Evolutionary conservation across 2,113 vertebrate species (phyloP), one percentile per base, ranked within the genome.

Genomic region (Anguilla japonica): DNA sequence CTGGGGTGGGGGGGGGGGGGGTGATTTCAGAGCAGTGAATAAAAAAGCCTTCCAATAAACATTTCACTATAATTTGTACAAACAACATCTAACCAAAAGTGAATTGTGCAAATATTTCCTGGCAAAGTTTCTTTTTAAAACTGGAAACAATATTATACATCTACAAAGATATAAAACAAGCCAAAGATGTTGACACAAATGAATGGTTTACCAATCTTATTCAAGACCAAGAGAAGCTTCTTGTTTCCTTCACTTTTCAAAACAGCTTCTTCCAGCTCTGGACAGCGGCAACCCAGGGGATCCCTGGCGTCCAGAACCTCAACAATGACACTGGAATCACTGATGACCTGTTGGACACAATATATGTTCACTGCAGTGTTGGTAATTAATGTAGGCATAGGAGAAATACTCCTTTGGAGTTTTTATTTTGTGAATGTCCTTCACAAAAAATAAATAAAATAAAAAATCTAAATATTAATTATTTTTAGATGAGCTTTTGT

Each of bases 241-340:
- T 98, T 99, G 86, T 95, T 94, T 81, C 93, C 95, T 57, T 84
- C 94, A 84, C 91, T 93, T 80, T 92, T 93, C 75, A 95, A 91
- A 86, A 99, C 90, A 0, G 95, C 93, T 86, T 98, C 94, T 89
- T 99, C 99, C 83, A 98, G 91, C 86, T 99, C 96, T 89, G 97
- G 96, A 92, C 98, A 99, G 6, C 99, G 94, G 91, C 92, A 97
- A 5, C 99, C 98, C 89, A 97, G 91, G 26, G 99, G 99, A 89
- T 99, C 99, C 89, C 99, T 96, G 79, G 99, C 98, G 93, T 99
- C 99, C n/a, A 99, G 91, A 82, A 99, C 96, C 92, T 99, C 96
- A 41, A 99, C 83, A 46, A 99, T 86, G 16, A 99, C 94, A 89
- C 99, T 97, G 14, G 97, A 97, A 9, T 95, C 94, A 83, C 98